A percentile compares a stretch with the other conserved stretches of the same genome.
Evolutionary conservation across 2,113 vertebrate species (phyloP).

Genomic region (Muscicapa adusta): DNA sequence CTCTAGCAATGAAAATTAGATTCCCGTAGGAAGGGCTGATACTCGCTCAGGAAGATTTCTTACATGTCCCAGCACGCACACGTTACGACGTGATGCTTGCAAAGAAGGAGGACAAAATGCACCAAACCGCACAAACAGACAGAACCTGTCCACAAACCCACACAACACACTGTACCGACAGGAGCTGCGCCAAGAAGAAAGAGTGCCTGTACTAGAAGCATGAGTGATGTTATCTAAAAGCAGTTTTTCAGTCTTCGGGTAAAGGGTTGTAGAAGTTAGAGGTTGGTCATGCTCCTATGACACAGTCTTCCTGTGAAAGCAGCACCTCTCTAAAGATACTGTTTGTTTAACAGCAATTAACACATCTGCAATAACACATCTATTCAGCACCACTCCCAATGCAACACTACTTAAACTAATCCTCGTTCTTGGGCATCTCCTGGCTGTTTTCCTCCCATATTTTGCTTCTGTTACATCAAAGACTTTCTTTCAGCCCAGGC

Average conservation of each 20-base stretch:
- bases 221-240: background rate
- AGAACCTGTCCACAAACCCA: constrained; percentile 17
- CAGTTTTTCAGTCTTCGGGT: background rate
- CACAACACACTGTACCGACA: background rate
- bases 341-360: background rate
- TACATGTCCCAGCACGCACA: background rate
- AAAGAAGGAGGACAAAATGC: background rate
- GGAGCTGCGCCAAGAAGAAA: background rate
- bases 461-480: background rate
- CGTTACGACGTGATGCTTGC: background rate
- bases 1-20: background rate
- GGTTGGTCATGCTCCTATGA: background rate
- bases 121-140: constrained; percentile 2
- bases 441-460: background rate
- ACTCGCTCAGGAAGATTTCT: background rate
- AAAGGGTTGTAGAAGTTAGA: background rate
- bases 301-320: background rate
- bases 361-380: background rate
- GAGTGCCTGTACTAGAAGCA: background rate
- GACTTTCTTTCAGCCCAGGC: background rate
- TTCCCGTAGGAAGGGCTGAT: background rate
- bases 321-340: background rate
- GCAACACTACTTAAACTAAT: background rate
- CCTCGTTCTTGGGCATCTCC: background rate
- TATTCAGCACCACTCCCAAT: background rate